Conservation (phyloP, 1,140 invertebrate genomes). For the Drosophila sucinea region DNA sequence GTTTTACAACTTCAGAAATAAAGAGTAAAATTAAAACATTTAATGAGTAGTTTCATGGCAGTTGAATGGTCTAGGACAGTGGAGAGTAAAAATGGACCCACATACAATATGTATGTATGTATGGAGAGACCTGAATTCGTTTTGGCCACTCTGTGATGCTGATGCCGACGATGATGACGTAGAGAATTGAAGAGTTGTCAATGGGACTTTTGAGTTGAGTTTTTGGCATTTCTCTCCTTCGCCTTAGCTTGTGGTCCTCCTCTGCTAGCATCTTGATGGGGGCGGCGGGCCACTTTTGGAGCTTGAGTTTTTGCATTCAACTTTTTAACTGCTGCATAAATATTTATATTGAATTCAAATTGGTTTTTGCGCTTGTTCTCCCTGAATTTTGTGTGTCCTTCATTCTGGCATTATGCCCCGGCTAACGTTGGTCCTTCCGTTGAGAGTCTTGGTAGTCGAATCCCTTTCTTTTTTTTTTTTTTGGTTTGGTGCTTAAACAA, state of each 20-base stretch:
- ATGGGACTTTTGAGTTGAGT: constrained; percentile 7
- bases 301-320: constrained; percentile 1
- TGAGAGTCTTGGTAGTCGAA: neutral
- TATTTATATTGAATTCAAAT: constrained; percentile 60
- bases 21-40: too few relatives aligned
- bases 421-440: constrained; percentile 14
- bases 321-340: constrained; percentile 55
- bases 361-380: constrained; percentile 22
- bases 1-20: too few relatives aligned
- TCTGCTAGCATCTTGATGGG: neutral
- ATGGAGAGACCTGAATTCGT: neutral
- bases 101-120: too few relatives aligned
- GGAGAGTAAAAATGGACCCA: too few relatives aligned
- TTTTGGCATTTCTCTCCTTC: neutral
- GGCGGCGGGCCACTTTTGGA: constrained; percentile 2
- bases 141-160: constrained; percentile 1
- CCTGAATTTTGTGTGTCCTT: neutral
- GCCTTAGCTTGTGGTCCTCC: neutral
- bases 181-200: constrained; percentile 8
- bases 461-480: constrained; percentile 1
- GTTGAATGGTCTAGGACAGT: too few relatives aligned
- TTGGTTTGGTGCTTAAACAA: constrained; percentile 59
- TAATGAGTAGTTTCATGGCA: too few relatives aligned
- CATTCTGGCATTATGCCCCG: constrained; percentile 36
- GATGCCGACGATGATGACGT: neutral